Base-by-base conservation (phyloP, 2,113 vertebrate species). In the Oryzias javanicus region DNA sequence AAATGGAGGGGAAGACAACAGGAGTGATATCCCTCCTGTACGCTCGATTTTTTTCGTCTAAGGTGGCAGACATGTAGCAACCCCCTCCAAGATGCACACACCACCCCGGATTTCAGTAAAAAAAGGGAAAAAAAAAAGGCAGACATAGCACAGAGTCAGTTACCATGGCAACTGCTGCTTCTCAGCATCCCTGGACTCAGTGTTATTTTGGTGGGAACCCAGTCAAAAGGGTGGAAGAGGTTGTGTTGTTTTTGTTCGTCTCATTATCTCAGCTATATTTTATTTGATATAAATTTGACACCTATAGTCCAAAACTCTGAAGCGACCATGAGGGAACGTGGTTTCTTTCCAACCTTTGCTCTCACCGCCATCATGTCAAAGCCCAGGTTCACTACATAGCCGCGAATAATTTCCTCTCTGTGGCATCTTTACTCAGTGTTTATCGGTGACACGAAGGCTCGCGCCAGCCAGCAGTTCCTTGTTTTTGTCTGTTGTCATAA, bases 131-230 rank as follows among this genome's bases (percentile, higher is more conserved):
- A 35, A 35, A 35, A 72, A 56, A 0, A 40, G 47, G 42, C 74
- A 81, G 86, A 70, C 76, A 71, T 70, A 56, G 72, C 67, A 83
- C 50, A 3, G 75, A 76, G 71, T 58, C 14, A 5, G 85, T 86
- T 74, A 22, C 88, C 79, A 80, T 70, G 70, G 83, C 71, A 87
- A 89, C 86, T 65, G 17, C 75, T 57, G 54, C 79, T 67, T 81
- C 70, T 13, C 46, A 62, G 49, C 27, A 8, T 72, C 14, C 67
- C 64, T 69, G 17, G 1, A 20, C 57, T 53, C 44, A 60, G 70
- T 68, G 71, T 72, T 76, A 24, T 73, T 52, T 77, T 55, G 55
- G 60, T 76, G 64, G 59, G 73, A 84, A 68, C 16, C 44, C 66
- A 54, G 52, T 67, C 25, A 16, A 15, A 18, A 60, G 47, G 22